Evolutionary conservation across 2,797 vertebrate species (phyloP).

Genomic region (Buphagus erythrorhynchus): DNA sequence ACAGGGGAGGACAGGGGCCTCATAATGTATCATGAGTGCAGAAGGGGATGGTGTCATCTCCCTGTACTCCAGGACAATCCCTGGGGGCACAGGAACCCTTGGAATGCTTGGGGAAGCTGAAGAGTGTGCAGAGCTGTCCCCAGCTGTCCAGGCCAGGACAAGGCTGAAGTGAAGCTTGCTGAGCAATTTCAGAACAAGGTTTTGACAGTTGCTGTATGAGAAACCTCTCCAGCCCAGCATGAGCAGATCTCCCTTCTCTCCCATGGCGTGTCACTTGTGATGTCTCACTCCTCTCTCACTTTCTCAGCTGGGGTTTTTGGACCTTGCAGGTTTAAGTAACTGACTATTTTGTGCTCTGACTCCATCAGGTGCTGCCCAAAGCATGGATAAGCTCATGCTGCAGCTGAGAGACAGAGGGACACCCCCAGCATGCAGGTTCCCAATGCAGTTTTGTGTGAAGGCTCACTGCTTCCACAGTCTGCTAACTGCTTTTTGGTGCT

Average conservation of each 20-base stretch:
- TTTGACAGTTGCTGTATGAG: neutral
- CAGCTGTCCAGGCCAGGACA: neutral
- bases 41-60: neutral
- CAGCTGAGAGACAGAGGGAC: neutral
- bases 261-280: neutral
- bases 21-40: rapidly evolving
- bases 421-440: neutral
- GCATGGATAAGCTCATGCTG: neutral
- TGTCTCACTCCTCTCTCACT: neutral
- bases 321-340: neutral
- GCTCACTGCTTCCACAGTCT: neutral
- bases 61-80: neutral
- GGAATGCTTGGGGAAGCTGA: neutral
- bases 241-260: neutral
- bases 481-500: neutral
- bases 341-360: neutral
- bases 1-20: neutral
- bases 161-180: neutral
- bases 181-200: neutral
- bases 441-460: neutral
- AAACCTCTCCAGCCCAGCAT: neutral
- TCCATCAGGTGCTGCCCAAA: neutral
- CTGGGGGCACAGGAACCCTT: neutral
- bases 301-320: neutral
- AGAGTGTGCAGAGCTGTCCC: neutral